Base-by-base conservation (phyloP, 2,113 vertebrate species). In the Charina bottae region DNA sequence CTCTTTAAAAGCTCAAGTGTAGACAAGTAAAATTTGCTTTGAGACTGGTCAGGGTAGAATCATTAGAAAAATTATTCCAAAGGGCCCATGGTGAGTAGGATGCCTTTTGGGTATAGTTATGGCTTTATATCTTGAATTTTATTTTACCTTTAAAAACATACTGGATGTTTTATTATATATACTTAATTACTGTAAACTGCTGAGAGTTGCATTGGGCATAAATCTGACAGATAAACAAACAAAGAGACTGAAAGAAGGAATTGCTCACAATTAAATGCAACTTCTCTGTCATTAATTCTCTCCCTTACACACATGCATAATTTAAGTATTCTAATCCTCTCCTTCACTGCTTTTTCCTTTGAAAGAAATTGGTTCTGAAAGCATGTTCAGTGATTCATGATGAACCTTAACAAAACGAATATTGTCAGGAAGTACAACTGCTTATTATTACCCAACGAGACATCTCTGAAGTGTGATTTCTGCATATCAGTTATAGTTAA, bases 291-390 rank as follows among this genome's bases (percentile, higher is more conserved):
- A 89, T 78, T 78, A 42, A 42, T 42, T 42, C 72, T 42, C 33
- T 42, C 72, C 33, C 72, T 42, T n/a, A n/a, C 84, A 94, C 94
- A 95, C 49, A 13, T 94, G 88, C 92, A 90, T 95, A 94, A 95
- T 94, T 96, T 94, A 96, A 93, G 93, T 95, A 85, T 72, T 92
- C 87, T 94, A 95, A 93, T 92, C 94, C 72, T 88, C 94, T 95
- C 94, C 93, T 96, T 95, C 83, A 91, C 15, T 96, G 94, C 92
- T 89, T 97, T 95, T 54, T 96, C 93, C 97, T 92, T 97, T 96
- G 90, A 96, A 88, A 85, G 85, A 95, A 96, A 94, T 92, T 97
- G 94, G 78, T 96, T 97, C 97, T 90, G 94, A 95, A 94, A 96
- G 91, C 78, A 92, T 83, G 91, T 92, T 92, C 93, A 90, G 60